A percentile compares a stretch with the other conserved stretches of the same genome.
These are phyloP conservation scores for Toxotes lorentzi DNA, from an alignment of 2,797 vertebrate species.

Conservation along the genomic window DNA sequence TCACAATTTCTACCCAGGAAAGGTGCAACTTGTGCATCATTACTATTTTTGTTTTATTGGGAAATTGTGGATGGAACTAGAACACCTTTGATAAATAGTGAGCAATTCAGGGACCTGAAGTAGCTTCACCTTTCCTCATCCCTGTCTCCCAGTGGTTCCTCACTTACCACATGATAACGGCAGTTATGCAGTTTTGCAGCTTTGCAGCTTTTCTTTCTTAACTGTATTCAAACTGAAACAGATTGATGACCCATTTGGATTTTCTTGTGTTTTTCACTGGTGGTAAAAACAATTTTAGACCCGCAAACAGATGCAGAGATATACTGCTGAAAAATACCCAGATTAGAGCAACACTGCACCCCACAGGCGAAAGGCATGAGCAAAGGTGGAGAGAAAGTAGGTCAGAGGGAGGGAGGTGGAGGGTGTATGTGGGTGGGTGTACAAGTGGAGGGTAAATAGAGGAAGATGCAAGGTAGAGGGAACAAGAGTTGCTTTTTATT, in stretches of 20 bases:
- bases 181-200: conserved; percentile 19
- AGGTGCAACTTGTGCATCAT: conserved; percentile 2
- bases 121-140: conserved; percentile 20
- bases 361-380: conserved; percentile 67
- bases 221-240: conserved; percentile 12
- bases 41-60: conserved; percentile 39
- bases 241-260: conserved; percentile 62
- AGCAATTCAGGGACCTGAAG: conserved; percentile 23
- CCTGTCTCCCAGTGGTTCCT: conserved; percentile 23
- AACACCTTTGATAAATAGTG: conserved; percentile 61
- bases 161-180: conserved; percentile 15
- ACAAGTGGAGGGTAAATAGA: conserved; percentile 16
- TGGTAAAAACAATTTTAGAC: conserved; percentile 10
- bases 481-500: neutral
- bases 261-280: conserved; percentile 21
- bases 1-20: neutral
- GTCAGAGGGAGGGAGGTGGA: conserved; percentile 61
- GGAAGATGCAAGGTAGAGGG: conserved; percentile 14
- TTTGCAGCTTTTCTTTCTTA: conserved; percentile 14
- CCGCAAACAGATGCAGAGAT: conserved; percentile 33
- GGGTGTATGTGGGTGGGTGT: conserved; percentile 11
- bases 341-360: conserved; percentile 73
- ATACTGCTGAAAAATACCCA: conserved; percentile 14
- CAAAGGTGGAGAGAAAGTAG: conserved; percentile 67
- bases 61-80: conserved; percentile 50